Conservation (phyloP, 2,888 invertebrate genomes). For the Drepanosiphum platanoidis region DNA sequence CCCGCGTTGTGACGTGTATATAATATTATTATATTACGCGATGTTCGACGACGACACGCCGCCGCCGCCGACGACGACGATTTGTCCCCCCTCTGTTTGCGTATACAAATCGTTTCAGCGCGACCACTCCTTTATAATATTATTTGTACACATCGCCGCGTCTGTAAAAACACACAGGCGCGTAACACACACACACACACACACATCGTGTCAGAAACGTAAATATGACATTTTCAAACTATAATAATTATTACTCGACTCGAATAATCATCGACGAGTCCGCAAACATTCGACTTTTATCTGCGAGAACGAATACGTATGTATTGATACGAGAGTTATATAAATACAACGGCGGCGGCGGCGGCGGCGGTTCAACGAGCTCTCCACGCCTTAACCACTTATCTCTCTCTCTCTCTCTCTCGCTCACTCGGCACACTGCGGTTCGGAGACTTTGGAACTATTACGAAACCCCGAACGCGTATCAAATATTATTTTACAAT, state of each 20-base stretch:
- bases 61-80: rapidly evolving
- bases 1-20: too few species aligned
- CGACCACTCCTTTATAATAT: too few species aligned
- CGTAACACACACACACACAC: not conserved
- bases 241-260: slow-evolving; percentile 25
- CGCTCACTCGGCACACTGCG: not conserved
- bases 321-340: too few species aligned
- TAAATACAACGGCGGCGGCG: too few species aligned
- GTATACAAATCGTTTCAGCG: not conserved
- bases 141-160: too few species aligned
- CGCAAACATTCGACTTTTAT: slow-evolving; percentile 36
- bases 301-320: not conserved
- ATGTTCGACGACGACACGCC: not conserved
- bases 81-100: not conserved
- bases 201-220: not conserved
- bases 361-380: slow-evolving; percentile 10
- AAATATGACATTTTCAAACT: not conserved
- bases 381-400: slow-evolving; percentile 32
- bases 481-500: not conserved
- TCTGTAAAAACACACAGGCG: too few species aligned
- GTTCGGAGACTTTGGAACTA: not conserved
- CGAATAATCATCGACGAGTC: not conserved
- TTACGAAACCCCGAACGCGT: slow-evolving; percentile 1
- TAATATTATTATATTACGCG: too few species aligned
- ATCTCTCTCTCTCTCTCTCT: not conserved